A percentile compares a stretch with the other conserved stretches of the same genome.
These are phyloP conservation scores for Machimus atricapillus DNA, from an alignment of 2,888 invertebrate genomes.

Conservation along the genomic window DNA sequence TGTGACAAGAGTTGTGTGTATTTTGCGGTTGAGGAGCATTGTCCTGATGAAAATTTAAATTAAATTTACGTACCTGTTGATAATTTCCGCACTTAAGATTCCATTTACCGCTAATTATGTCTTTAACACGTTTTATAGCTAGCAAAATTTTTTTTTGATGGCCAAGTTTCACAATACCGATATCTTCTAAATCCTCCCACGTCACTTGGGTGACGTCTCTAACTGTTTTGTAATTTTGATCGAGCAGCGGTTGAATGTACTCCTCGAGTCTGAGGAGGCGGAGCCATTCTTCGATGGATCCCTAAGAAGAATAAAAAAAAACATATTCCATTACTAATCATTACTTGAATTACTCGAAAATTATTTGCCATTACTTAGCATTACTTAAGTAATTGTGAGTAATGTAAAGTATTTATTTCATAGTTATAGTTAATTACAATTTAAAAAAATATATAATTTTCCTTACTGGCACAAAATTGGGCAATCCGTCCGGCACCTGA, in stretches of 20 bases:
- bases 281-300: conserved; percentile 94
- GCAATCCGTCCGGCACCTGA: conserved; percentile 92
- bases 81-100: conserved; percentile 65
- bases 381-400: too few relatives aligned
- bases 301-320: conserved; percentile 64
- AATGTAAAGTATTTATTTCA: too few relatives aligned
- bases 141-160: conserved; percentile 98
- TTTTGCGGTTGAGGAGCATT: background rate
- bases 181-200: conserved; percentile 99
- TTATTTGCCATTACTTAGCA: too few relatives aligned
- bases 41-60: background rate
- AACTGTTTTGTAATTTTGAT: conserved; percentile 93
- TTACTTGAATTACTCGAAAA: too few relatives aligned
- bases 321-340: too few relatives aligned
- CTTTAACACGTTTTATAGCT: conserved; percentile 95
- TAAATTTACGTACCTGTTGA: conserved; percentile 45
- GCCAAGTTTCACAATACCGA: conserved; percentile 90
- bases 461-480: conserved; percentile 90
- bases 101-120: conserved; percentile 85
- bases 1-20: background rate
- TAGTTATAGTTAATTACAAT: too few relatives aligned
- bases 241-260: conserved; percentile 87
- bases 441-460: background rate
- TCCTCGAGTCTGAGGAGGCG: conserved; percentile 88
- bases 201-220: conserved; percentile 93